Percentiles rank a stretch among this genome's conserved stretches.
These are phyloP conservation scores for Syritta pipiens DNA, from an alignment of 2,888 invertebrate species.

Conservation along the genomic window DNA sequence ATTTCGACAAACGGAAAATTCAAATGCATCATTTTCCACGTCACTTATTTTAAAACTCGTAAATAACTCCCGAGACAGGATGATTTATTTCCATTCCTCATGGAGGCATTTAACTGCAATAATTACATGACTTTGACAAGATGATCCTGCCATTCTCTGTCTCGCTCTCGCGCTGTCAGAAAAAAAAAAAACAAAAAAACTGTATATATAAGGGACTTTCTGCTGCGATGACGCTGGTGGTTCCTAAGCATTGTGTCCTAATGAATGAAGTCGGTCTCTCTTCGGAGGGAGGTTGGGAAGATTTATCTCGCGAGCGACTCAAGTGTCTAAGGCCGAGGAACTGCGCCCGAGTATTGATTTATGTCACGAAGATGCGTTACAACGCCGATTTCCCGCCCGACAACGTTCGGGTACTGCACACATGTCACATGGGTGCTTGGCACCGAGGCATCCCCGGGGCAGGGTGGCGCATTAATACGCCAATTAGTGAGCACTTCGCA, in stretches of 20 bases:
- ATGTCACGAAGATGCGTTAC: conserved; percentile 55
- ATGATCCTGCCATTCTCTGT: conserved; percentile 63
- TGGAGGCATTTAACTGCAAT: conserved; percentile 69
- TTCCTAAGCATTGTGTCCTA: conserved; percentile 49
- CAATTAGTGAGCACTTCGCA: conserved; percentile 68
- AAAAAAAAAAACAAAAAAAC: too few species aligned
- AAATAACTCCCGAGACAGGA: conserved; percentile 72
- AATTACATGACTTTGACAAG: conserved; percentile 69
- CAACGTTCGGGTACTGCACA: conserved; percentile 14
- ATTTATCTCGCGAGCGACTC: conserved; percentile 51
- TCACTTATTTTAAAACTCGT: conserved; percentile 73
- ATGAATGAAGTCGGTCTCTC: conserved; percentile 57
- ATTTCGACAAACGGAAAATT: conserved; percentile 59
- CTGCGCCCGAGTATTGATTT: conserved; percentile 54
- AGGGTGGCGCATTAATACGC: conserved; percentile 66
- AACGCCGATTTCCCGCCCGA: conserved; percentile 33
- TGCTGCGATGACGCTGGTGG: conserved; percentile 6
- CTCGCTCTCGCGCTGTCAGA: conserved; percentile 46
- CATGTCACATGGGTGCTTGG: conserved; percentile 64
- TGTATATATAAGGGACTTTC: too few species aligned
- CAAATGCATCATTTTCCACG: conserved; percentile 76
- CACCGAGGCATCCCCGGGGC: conserved; percentile 42
- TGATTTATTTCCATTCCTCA: conserved; percentile 69
- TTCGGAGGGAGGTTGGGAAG: conserved; percentile 33
- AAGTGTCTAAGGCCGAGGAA: conserved; percentile 17